These are phyloP conservation scores for Lerista edwardsae DNA, from an alignment of 2,797 vertebrate species.

Conservation along the genomic window DNA sequence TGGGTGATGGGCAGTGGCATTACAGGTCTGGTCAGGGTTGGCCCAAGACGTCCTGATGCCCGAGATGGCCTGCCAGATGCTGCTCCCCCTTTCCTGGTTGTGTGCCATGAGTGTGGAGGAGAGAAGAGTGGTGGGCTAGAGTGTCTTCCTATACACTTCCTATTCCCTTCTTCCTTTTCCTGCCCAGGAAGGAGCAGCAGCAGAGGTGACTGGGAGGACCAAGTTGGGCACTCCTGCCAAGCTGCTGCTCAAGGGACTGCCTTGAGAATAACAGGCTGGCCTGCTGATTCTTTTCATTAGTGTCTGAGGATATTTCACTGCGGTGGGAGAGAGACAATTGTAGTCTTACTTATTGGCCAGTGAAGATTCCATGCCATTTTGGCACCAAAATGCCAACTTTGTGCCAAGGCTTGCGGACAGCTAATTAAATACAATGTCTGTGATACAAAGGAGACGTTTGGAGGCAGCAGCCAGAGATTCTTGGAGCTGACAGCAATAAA, in stretches of 20 bases:
- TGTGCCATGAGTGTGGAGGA: too few relatives aligned
- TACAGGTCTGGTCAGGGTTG: too few relatives aligned
- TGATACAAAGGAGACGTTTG: background rate
- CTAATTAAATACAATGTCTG: slow-evolving; percentile 43
- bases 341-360: background rate
- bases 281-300: background rate
- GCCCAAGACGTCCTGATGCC: too few relatives aligned
- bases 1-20: too few relatives aligned
- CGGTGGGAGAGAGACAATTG: background rate
- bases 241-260: background rate
- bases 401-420: slow-evolving; percentile 52
- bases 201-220: too few relatives aligned
- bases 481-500: slow-evolving; percentile 2
- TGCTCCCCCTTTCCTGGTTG: too few relatives aligned
- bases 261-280: background rate
- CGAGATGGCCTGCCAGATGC: too few relatives aligned
- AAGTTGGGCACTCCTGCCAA: too few relatives aligned
- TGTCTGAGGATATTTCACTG: background rate
- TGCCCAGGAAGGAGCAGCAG: too few relatives aligned
- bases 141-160: too few relatives aligned
- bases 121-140: too few relatives aligned
- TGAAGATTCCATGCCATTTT: slow-evolving; percentile 28
- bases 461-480: slow-evolving; percentile 31
- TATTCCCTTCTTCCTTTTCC: too few relatives aligned
- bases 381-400: rapidly evolving